Percentiles rank a stretch among this genome's conserved stretches.
These are phyloP conservation scores for Guaruba guarouba DNA, from an alignment of 2,113 vertebrate species.

Conservation along the genomic window DNA sequence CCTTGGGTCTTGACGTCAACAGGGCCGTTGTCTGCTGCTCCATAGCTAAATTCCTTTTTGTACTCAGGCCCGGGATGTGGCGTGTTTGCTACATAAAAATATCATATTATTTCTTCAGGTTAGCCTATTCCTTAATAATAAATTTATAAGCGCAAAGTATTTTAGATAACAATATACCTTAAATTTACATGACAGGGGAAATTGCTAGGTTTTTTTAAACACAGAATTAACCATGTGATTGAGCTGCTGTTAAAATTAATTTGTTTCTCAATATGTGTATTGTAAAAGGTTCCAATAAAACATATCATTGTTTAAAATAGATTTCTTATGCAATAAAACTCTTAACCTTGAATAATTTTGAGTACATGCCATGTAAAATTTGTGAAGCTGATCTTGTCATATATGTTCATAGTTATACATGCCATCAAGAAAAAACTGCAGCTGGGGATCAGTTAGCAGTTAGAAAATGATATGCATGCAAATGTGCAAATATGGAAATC, in stretches of 20 bases:
- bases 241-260: not conserved
- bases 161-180: not conserved
- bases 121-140: not conserved
- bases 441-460: not conserved
- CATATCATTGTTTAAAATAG: not conserved
- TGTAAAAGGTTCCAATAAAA: not conserved
- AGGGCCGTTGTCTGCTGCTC: not conserved
- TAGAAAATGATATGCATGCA: not conserved
- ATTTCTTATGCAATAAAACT: not conserved
- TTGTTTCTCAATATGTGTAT: not conserved
- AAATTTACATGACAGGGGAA: not conserved
- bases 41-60: not conserved
- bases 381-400: not conserved
- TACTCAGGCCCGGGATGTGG: accelerated
- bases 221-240: not conserved
- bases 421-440: not conserved
- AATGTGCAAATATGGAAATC: conserved; percentile 24
- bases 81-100: accelerated
- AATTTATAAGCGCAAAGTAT: not conserved
- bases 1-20: no score
- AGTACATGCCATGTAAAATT: not conserved
- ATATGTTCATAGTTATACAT: not conserved
- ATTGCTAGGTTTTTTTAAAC: not conserved
- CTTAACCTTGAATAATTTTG: not conserved
- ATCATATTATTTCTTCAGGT: not conserved